Conservation (phyloP, 2,797 vertebrate species). For the Paedocypris micromegethes region DNA sequence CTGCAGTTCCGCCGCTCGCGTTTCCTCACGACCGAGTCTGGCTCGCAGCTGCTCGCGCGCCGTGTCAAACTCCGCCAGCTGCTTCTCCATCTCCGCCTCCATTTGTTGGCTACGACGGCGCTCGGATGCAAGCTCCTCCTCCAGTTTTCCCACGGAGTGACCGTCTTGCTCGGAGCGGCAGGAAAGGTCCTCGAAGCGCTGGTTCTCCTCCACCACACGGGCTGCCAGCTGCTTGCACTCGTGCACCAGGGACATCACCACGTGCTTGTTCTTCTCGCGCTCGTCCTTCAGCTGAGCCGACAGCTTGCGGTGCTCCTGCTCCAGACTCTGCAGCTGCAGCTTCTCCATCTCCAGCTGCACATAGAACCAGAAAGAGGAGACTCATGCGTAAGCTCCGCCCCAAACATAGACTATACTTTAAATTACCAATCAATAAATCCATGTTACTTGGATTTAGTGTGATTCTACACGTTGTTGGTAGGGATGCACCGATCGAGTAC, state of each 20-base stretch:
- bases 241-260: conserved; percentile 92
- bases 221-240: conserved; percentile 94
- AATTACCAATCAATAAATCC: too few species aligned
- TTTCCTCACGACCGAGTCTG: conserved; percentile 84
- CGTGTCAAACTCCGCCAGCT: conserved; percentile 90
- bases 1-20: conserved; percentile 68
- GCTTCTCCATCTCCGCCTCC: conserved; percentile 97
- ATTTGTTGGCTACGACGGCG: conserved; percentile 81
- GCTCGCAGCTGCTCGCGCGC: conserved; percentile 90
- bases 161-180: conserved; percentile 83
- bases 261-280: conserved; percentile 91
- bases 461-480: too few species aligned
- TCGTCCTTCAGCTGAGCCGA: conserved; percentile 88
- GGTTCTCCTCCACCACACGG: conserved; percentile 86
- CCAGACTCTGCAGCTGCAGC: conserved; percentile 85
- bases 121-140: conserved; percentile 80
- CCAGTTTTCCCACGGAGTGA: conserved; percentile 70
- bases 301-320: conserved; percentile 90
- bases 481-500: too few species aligned
- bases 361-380: conserved; percentile 38
- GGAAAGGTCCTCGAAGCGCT: conserved; percentile 84
- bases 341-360: conserved; percentile 93
- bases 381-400: background rate
- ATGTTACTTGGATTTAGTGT: too few species aligned
- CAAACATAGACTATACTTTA: too few species aligned